Conservation (phyloP, 1,140 invertebrate species). For the Piezodorus guildinii region DNA sequence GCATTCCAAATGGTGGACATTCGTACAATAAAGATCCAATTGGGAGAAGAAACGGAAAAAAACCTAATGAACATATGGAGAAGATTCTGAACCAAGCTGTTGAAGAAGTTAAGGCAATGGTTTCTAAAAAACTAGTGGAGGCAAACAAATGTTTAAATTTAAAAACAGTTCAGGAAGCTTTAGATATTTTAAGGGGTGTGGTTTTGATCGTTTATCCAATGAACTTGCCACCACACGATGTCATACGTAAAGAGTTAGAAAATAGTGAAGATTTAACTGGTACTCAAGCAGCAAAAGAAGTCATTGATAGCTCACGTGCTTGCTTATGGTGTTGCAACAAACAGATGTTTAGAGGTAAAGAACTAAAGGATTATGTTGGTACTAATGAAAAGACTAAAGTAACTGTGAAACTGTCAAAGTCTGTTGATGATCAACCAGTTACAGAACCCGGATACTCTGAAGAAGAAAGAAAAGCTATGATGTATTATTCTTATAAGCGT, state of each 20-base stretch:
- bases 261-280: conserved; percentile 78
- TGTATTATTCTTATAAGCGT: conserved; percentile 72
- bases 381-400: conserved; percentile 83
- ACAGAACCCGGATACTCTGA: conserved; percentile 79
- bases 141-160: conserved; percentile 54
- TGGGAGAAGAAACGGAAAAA: conserved; percentile 75
- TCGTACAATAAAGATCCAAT: conserved; percentile 51
- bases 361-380: conserved; percentile 64
- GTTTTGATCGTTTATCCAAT: conserved; percentile 89
- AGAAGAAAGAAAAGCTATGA: conserved; percentile 73
- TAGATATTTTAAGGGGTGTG: conserved; percentile 72
- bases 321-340: conserved; percentile 87
- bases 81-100: conserved; percentile 66
- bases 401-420: conserved; percentile 45
- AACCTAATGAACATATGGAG: conserved; percentile 68
- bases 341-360: conserved; percentile 58
- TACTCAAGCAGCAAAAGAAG: conserved; percentile 56
- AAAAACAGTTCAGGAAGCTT: conserved; percentile 42
- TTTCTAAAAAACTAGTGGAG: conserved; percentile 66
- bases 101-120: conserved; percentile 65
- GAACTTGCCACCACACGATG: conserved; percentile 82
- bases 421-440: conserved; percentile 57
- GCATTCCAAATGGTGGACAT: conserved; percentile 66
- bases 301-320: conserved; percentile 62
- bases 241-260: conserved; percentile 75